Evolutionary conservation across 1,140 invertebrate genomes (phyloP).

Genomic region (Drosophila dunni): DNA sequence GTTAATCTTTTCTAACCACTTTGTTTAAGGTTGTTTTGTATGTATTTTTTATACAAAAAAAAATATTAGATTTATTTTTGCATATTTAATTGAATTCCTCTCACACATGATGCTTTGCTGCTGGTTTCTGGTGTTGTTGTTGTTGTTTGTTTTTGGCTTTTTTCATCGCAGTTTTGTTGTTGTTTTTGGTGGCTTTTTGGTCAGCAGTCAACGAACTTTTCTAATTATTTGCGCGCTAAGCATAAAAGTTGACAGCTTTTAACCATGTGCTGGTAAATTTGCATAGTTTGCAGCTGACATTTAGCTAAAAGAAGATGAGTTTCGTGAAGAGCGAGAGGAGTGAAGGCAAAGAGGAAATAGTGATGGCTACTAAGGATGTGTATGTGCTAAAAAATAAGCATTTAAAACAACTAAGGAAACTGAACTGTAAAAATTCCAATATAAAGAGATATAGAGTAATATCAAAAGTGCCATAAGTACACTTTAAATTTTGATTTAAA

Average conservation of each 20-base stretch:
- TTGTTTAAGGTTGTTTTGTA: slow-evolving; percentile 15
- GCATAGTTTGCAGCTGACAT: slow-evolving; percentile 38
- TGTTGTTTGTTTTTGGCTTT: slow-evolving; percentile 10
- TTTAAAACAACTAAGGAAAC: neutral
- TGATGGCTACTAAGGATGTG: neutral
- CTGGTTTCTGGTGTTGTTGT: slow-evolving; percentile 9
- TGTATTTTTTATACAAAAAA: slow-evolving; percentile 25
- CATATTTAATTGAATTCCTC: slow-evolving; percentile 64
- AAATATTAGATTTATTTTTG: slow-evolving; percentile 60
- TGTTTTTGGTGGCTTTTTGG: slow-evolving; percentile 25
- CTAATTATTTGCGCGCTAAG: slow-evolving; percentile 57
- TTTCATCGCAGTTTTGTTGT: slow-evolving; percentile 4
- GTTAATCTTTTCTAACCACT: neutral
- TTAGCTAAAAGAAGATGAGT: slow-evolving; percentile 9
- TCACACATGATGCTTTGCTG: slow-evolving; percentile 32
- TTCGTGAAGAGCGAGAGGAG: neutral
- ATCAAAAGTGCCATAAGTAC: too few relatives aligned
- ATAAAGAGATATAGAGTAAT: too few relatives aligned
- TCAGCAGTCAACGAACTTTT: slow-evolving; percentile 57
- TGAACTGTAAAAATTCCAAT: too few relatives aligned
- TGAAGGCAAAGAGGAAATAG: neutral
- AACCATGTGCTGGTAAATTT: slow-evolving; percentile 50
- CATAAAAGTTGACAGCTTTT: slow-evolving; percentile 56
- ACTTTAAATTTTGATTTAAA: too few relatives aligned
- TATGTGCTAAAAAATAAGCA: neutral